Base-by-base conservation (phyloP, 2,888 invertebrate species). In the Ochropleura plecta region DNA sequence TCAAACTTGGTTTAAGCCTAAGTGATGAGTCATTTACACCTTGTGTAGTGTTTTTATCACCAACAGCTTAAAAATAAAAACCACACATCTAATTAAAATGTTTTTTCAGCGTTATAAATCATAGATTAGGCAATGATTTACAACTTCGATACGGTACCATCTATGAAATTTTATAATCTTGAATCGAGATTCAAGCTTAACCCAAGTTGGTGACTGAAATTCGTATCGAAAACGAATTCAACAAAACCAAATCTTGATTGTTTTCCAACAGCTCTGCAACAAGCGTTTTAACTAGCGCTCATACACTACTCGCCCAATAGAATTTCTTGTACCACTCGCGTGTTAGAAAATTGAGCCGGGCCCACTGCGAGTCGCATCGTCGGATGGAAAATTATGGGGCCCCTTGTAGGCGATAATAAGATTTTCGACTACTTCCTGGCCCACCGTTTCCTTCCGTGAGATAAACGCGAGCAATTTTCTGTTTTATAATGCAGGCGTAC, bases 371-470 rank as follows among this genome's bases (percentile, higher is more conserved):
- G 51, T 55, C 72, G 75, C 82, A 86, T 79, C 20, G 73, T 71
- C 73, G 84, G 78, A 84, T 84, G 73, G 86, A 83, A 90, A 89
- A 89, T 89, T 87, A 87, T 83, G 89, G 88, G 81, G 51, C 77
- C 84, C 81, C 86, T 88, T 88, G 84, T 84, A 86, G 78, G 83
- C 78, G 77, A 84, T 90, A 89, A 90, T 88, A 88, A 81, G 82
- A 88, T 90, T 90, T 88, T 83, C 72, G 74, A 86, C 86, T 87
- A 86, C 84, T 86, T 88, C 85, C 89, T 79, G 82, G 78, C 71
- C 84, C 85, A 76, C 66, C 59, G 71, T 76, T 75, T 77, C 71
- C 73, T 78, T 73, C 67, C 68, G 44, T 55, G 57, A 76, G 12
- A 73, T 70, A 78, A 76, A 78, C 70, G 68, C 65, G 42, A 68